phyloP scores from a whole-genome alignment of 1,140 invertebrate species.

The Rhyzopertha dominica region DNA sequence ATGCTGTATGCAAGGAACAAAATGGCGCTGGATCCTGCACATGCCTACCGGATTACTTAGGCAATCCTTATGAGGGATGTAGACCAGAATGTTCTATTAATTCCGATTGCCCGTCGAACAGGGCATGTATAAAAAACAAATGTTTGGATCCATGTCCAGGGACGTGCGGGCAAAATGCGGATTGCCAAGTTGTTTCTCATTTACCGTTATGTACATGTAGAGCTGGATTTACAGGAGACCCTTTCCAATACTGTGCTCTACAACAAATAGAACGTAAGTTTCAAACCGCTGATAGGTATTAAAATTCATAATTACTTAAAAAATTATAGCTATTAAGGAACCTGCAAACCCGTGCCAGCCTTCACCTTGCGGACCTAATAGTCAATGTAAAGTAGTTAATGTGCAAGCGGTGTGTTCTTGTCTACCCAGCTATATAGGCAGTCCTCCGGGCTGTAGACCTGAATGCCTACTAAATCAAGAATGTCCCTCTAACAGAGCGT shows the following conservation, averaged over 20 bases:
- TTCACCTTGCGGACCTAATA: conserved; percentile 62
- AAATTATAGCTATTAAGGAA: conserved; percentile 53
- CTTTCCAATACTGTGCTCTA: conserved; percentile 52
- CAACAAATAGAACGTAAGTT: conserved; percentile 37
- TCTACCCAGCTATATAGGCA: conserved; percentile 58
- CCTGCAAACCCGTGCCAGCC: conserved; percentile 55
- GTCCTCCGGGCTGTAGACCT: conserved; percentile 67
- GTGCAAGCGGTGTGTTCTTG: conserved; percentile 57
- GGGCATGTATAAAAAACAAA: conserved; percentile 68
- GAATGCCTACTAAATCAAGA: conserved; percentile 81
- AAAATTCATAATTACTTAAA: conserved; percentile 44
- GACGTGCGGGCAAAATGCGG: conserved; percentile 68
- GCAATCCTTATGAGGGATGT: conserved; percentile 67
- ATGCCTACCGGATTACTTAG: conserved; percentile 56
- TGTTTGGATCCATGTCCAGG: conserved; percentile 74
- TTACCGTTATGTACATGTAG: conserved; percentile 66
- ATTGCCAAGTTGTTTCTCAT: conserved; percentile 70
- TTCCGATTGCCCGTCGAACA: conserved; percentile 65
- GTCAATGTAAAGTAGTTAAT: conserved; percentile 53
- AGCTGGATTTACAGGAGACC: conserved; percentile 64
- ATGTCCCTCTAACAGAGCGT: conserved; percentile 67
- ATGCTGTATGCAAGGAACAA: conserved; percentile 63
- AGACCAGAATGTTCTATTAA: conserved; percentile 68
- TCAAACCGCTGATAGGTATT: conserved; percentile 49
- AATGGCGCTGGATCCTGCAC: conserved; percentile 60